Percentiles rank a stretch among this genome's conserved stretches.
Conservation (phyloP, 2,797 vertebrate species). For the Bufotes viridis region DNA sequence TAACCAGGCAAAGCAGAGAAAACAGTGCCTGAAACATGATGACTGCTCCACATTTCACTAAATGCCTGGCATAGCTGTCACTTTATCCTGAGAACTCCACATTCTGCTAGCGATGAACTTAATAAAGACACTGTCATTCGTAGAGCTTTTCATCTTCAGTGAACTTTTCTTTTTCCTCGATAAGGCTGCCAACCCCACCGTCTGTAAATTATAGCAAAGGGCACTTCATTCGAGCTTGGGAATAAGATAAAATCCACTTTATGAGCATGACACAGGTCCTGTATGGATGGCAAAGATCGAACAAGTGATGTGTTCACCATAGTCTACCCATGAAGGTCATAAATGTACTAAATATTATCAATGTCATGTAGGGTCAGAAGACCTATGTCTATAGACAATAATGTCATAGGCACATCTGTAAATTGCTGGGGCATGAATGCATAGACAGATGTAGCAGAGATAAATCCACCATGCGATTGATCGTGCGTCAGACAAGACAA, state of each 20-base stretch:
- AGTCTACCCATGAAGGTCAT: not conserved
- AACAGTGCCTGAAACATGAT: slow-evolving; percentile 71
- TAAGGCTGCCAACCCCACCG: slow-evolving; percentile 77
- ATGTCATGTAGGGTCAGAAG: not conserved
- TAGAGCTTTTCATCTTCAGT: slow-evolving; percentile 77
- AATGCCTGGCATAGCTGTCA: slow-evolving; percentile 71
- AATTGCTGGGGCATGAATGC: not conserved
- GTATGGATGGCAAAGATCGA: not conserved
- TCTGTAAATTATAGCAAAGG: slow-evolving; percentile 77
- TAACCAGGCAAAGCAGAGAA: slow-evolving; percentile 65
- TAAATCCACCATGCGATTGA: not conserved
- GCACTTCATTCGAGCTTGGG: slow-evolving; percentile 74
- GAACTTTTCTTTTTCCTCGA: slow-evolving; percentile 73
- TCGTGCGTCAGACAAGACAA: not conserved
- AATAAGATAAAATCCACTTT: slow-evolving; percentile 72
- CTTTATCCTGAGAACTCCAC: slow-evolving; percentile 70
- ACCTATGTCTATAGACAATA: not conserved
- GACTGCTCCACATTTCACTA: slow-evolving; percentile 71
- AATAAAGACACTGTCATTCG: slow-evolving; percentile 80
- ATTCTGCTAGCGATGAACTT: slow-evolving; percentile 75
- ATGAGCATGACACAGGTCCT: slow-evolving; percentile 64
- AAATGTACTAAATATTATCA: not conserved
- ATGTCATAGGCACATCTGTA: not conserved
- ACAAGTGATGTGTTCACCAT: not conserved
- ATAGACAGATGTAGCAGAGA: not conserved